Evolutionary conservation across 2,888 invertebrate genomes (phyloP).

Genomic region (Nomada fucata): DNA sequence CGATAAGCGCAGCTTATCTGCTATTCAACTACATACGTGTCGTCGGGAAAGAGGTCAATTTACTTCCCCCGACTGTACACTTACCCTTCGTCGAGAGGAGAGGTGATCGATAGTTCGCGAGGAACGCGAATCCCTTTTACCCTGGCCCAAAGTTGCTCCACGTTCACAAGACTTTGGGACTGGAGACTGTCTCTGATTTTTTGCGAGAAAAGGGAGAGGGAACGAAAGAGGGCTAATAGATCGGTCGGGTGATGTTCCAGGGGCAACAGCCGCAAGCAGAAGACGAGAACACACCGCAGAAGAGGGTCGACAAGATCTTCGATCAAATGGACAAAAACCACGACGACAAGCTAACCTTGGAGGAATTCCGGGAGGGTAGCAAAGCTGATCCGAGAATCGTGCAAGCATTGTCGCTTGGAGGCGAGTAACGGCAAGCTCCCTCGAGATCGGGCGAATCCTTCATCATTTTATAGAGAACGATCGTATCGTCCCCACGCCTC

Average conservation of each 20-base stretch:
- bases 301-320: slow-evolving; percentile 99
- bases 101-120: background rate
- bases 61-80: too few relatives aligned
- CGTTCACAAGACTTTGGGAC: too few relatives aligned
- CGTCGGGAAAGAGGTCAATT: too few relatives aligned
- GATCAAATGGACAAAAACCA: slow-evolving; percentile 99
- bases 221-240: background rate
- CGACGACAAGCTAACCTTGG: slow-evolving; percentile 97
- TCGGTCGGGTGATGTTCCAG: slow-evolving; percentile 85
- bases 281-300: slow-evolving; percentile 96
- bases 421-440: slow-evolving; percentile 85
- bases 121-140: background rate
- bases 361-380: slow-evolving; percentile 98
- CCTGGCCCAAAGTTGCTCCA: too few relatives aligned
- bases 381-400: slow-evolving; percentile 99
- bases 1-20: too few relatives aligned
- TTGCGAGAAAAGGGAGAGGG: too few relatives aligned
- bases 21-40: too few relatives aligned
- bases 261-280: slow-evolving; percentile 95
- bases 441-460: slow-evolving; percentile 31
- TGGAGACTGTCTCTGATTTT: too few relatives aligned
- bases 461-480: slow-evolving; percentile 30
- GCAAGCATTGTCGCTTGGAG: slow-evolving; percentile 95
- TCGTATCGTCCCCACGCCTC: slow-evolving; percentile 25
- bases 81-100: too few relatives aligned